These are phyloP conservation scores for Lobophora halterata DNA, from an alignment of 2,888 invertebrate species.

Conservation along the genomic window DNA sequence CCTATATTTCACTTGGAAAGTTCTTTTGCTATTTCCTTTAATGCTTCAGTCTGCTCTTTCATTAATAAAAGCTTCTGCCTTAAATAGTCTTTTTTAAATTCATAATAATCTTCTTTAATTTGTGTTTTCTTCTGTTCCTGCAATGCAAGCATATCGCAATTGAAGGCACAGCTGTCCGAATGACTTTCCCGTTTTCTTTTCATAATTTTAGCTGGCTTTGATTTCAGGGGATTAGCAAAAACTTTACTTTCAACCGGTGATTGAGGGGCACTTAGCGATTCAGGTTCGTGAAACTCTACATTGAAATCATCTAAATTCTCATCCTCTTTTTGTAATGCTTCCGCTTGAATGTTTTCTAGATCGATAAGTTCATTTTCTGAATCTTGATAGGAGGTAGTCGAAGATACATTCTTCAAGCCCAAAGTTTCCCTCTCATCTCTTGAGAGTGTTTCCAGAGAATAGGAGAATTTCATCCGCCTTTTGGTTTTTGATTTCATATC, in stretches of 20 bases:
- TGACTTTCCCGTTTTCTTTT: constrained; percentile 40
- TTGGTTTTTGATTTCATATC: constrained; percentile 64
- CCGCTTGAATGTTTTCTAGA: too few species aligned
- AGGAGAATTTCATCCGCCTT: constrained; percentile 49
- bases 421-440: constrained; percentile 56
- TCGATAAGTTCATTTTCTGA: constrained; percentile 41
- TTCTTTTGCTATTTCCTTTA: constrained; percentile 64
- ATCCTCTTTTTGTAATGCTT: too few species aligned
- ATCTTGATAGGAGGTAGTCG: constrained; percentile 45
- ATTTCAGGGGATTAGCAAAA: constrained; percentile 30
- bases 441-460: constrained; percentile 46
- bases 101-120: constrained; percentile 67
- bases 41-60: constrained; percentile 68
- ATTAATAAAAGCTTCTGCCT: constrained; percentile 61
- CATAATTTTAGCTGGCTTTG: constrained; percentile 30
- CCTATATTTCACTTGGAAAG: constrained; percentile 40
- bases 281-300: constrained; percentile 10
- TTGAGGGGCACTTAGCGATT: constrained; percentile 52
- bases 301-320: constrained; percentile 40
- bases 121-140: constrained; percentile 62
- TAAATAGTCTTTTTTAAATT: constrained; percentile 69
- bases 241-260: constrained; percentile 56
- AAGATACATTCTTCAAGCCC: constrained; percentile 50
- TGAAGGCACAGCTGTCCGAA: constrained; percentile 53
- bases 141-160: constrained; percentile 59